Conservation (phyloP, 2,888 invertebrate genomes). For the Notodonta dromedarius region DNA sequence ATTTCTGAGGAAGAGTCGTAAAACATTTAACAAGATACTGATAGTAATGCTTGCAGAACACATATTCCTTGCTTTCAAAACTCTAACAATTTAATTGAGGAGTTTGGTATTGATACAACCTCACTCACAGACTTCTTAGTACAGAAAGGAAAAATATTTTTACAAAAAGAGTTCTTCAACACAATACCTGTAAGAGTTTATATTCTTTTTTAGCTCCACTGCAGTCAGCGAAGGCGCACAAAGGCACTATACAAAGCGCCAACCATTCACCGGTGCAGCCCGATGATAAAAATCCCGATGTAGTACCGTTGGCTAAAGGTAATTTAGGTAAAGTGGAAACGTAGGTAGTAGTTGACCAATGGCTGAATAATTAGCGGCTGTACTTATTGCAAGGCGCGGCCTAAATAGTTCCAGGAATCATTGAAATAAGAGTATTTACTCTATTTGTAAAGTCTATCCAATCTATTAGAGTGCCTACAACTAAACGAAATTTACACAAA, state of each 20-base stretch:
- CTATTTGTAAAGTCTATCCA: not conserved
- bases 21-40: no score
- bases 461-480: no score
- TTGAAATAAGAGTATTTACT: not conserved
- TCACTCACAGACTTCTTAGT: no score
- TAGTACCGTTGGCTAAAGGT: constrained; percentile 95
- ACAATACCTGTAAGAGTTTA: constrained; percentile 17
- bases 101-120: no score
- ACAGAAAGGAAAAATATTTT: not conserved
- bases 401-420: not conserved
- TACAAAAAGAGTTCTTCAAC: not conserved
- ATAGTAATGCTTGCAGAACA: no score
- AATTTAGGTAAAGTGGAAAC: constrained; percentile 36
- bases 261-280: constrained; percentile 87
- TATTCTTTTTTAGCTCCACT: constrained; percentile 62
- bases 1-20: no score
- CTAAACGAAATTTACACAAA: no score
- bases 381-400: not conserved
- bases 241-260: constrained; percentile 86
- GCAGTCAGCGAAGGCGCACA: constrained; percentile 81
- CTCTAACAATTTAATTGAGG: no score
- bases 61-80: no score
- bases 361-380: not conserved
- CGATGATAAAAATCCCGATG: constrained; percentile 95
- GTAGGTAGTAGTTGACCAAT: constrained; percentile 3